A percentile compares a stretch with the other conserved stretches of the same genome.
phyloP scores from a whole-genome alignment of 2,888 invertebrate species.

The Nephrotoma flavescens region DNA sequence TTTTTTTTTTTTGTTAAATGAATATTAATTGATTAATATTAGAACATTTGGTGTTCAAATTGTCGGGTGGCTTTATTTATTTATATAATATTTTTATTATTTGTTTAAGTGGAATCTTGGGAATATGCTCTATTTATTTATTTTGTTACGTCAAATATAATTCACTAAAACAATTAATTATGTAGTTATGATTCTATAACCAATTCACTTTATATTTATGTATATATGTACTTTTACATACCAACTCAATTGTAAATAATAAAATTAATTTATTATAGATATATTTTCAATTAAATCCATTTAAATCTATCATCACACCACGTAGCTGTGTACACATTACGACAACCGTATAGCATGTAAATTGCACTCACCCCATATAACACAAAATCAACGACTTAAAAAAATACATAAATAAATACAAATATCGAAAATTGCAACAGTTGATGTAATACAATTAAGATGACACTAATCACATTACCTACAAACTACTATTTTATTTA shows the following conservation, averaged over 20 bases:
- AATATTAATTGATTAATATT: neutral
- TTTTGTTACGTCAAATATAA: neutral
- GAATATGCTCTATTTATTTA: neutral
- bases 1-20: neutral
- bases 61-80: neutral
- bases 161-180: neutral
- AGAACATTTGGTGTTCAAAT: neutral
- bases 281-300: neutral
- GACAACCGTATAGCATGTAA: neutral
- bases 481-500: neutral
- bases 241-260: neutral
- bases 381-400: neutral
- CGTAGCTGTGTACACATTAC: neutral
- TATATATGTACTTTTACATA: neutral
- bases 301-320: neutral
- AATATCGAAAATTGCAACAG: neutral
- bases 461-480: constrained; percentile 5
- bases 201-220: neutral
- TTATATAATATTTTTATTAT: neutral
- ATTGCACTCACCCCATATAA: neutral
- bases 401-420: neutral
- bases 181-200: neutral
- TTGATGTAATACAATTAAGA: constrained; percentile 4
- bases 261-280: neutral
- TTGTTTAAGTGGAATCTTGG: neutral